These are phyloP conservation scores for Nylanderia fulva DNA, from an alignment of 1,140 invertebrate species.

Conservation along the genomic window DNA sequence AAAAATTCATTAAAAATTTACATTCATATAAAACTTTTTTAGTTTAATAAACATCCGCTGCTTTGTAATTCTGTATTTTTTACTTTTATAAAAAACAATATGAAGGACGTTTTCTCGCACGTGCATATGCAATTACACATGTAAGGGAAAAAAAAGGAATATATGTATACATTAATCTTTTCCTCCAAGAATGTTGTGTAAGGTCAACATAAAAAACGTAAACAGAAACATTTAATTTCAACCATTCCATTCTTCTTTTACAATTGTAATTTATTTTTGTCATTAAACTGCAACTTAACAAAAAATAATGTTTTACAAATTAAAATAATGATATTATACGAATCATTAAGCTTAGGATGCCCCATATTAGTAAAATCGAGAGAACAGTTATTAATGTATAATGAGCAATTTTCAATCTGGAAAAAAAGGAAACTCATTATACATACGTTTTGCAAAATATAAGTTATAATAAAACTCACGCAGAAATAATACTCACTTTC, in stretches of 20 bases:
- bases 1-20: no score
- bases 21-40: no score
- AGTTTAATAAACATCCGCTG: no score
- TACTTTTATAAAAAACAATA: not conserved
- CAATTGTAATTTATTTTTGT: not conserved
- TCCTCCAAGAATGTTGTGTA: not conserved
- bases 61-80: no score
- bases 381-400: conserved; percentile 47
- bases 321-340: conserved; percentile 29
- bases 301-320: not conserved
- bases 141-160: not conserved
- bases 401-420: conserved; percentile 69
- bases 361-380: conserved; percentile 58
- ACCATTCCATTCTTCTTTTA: not conserved
- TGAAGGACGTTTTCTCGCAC: not conserved
- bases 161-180: not conserved
- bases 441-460: not conserved
- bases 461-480: not conserved
- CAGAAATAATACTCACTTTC: conserved; percentile 67
- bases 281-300: not conserved
- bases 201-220: not conserved
- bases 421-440: conserved; percentile 36
- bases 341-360: not conserved
- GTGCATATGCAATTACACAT: not conserved
- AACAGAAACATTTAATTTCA: not conserved